Conservation (phyloP, 2,797 vertebrate genomes). For the Phyllotis vaccarum region DNA sequence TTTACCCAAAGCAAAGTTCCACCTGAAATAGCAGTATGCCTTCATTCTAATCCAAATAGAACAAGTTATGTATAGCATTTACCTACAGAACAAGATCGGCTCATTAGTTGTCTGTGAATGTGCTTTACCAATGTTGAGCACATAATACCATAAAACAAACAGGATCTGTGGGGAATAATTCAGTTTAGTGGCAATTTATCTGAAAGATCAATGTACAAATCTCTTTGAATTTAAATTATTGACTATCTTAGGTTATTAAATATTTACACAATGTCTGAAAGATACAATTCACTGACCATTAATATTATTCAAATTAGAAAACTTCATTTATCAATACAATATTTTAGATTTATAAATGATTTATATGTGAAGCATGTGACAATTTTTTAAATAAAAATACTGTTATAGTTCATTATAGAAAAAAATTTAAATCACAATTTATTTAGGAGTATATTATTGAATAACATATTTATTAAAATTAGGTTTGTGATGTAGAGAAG, state of each 20-base stretch:
- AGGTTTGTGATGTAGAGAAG: not conserved
- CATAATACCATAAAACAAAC: conserved; percentile 5
- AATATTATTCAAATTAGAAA: conserved; percentile 19
- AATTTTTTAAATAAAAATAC: conserved; percentile 7
- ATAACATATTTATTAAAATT: not conserved
- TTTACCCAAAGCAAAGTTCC: conserved; percentile 26
- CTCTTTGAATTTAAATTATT: conserved; percentile 63
- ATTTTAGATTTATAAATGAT: not conserved
- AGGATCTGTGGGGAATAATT: conserved; percentile 57
- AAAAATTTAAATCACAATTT: conserved; percentile 1
- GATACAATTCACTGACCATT: not conserved
- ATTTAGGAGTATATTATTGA: not conserved
- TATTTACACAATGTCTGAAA: conserved; percentile 33
- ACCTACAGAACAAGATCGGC: not conserved
- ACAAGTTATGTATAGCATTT: not conserved
- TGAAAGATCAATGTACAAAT: conserved; percentile 58
- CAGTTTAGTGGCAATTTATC: conserved; percentile 64
- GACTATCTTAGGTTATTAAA: conserved; percentile 69
- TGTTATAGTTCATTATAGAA: not conserved
- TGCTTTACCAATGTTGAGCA: not conserved
- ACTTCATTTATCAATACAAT: conserved; percentile 21
- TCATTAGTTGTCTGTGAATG: conserved; percentile 28
- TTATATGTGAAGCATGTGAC: not conserved
- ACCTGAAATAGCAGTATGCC: not conserved
- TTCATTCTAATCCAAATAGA: not conserved